Evolutionary conservation across 2,797 vertebrate species (phyloP).

Genomic region (Rhinoraja longicauda): DNA sequence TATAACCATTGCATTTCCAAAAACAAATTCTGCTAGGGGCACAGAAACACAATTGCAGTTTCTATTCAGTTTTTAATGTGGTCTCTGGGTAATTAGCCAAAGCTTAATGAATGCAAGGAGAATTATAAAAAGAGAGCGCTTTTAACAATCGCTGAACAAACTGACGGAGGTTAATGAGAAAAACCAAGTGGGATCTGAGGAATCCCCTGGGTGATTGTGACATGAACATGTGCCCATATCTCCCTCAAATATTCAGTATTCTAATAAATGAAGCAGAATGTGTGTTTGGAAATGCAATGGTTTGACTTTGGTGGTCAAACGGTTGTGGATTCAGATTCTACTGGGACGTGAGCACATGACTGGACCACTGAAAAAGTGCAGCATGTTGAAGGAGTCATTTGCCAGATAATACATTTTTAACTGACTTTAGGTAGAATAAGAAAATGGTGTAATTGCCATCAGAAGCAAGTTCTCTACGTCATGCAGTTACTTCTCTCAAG

Average conservation of each 20-base stretch:
- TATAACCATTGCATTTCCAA: too few relatives aligned
- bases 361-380: background rate
- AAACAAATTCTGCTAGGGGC: background rate
- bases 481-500: background rate
- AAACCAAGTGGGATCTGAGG: background rate
- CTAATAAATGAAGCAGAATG: background rate
- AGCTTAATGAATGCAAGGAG: background rate
- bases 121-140: background rate
- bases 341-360: background rate
- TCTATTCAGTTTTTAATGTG: background rate
- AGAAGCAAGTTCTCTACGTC: background rate
- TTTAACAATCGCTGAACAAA: background rate
- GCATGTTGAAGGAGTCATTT: background rate
- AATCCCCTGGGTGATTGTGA: background rate
- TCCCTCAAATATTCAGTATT: background rate
- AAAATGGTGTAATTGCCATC: background rate
- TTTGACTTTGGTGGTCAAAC: background rate
- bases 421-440: background rate
- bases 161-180: background rate
- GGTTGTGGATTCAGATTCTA: background rate
- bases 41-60: background rate
- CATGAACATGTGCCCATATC: background rate
- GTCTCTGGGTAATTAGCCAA: background rate
- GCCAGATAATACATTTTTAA: constrained; percentile 6
- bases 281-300: too few relatives aligned